Percentiles rank a stretch among this genome's conserved stretches.
Evolutionary conservation across 2,888 invertebrate species (phyloP).

Genomic region (Sinhomidia bicolor): DNA sequence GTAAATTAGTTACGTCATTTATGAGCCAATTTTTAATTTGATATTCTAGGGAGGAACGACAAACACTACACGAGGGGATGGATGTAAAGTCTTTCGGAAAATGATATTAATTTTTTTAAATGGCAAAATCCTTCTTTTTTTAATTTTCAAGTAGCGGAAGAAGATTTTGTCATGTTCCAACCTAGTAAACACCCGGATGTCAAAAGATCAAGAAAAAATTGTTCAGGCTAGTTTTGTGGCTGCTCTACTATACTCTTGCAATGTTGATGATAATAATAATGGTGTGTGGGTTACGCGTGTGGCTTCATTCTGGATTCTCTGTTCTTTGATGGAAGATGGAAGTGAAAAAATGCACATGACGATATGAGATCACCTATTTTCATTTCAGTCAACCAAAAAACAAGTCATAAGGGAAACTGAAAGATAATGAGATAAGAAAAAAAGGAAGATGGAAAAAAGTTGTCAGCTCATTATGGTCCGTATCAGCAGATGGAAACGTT

Average conservation of each 20-base stretch:
- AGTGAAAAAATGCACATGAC: not conserved
- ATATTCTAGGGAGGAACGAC: not conserved
- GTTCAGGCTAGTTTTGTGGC: not conserved
- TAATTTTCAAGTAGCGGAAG: no score
- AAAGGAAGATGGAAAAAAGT: not conserved
- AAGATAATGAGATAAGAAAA: slow-evolving; percentile 23
- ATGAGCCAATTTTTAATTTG: slow-evolving; percentile 23
- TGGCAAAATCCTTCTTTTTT: no score
- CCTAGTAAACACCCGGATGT: not conserved
- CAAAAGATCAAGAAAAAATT: not conserved
- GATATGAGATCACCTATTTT: slow-evolving; percentile 2
- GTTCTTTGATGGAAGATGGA: not conserved
- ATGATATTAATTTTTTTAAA: no score
- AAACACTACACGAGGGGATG: not conserved
- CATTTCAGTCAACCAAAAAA: slow-evolving; percentile 31
- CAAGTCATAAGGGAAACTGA: slow-evolving; percentile 3
- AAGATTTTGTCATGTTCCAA: not conserved
- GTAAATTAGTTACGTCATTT: slow-evolving; percentile 1
- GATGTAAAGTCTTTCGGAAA: not conserved
- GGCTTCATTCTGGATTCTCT: not conserved
- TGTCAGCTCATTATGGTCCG: slow-evolving; percentile 32
- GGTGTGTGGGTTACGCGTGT: not conserved
- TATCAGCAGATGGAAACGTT: slow-evolving; percentile 32
- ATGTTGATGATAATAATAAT: no score
- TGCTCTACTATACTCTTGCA: no score